A percentile compares a stretch with the other conserved stretches of the same genome.
phyloP scores from a whole-genome alignment of 2,113 vertebrate genomes.

The Gallinago media region DNA sequence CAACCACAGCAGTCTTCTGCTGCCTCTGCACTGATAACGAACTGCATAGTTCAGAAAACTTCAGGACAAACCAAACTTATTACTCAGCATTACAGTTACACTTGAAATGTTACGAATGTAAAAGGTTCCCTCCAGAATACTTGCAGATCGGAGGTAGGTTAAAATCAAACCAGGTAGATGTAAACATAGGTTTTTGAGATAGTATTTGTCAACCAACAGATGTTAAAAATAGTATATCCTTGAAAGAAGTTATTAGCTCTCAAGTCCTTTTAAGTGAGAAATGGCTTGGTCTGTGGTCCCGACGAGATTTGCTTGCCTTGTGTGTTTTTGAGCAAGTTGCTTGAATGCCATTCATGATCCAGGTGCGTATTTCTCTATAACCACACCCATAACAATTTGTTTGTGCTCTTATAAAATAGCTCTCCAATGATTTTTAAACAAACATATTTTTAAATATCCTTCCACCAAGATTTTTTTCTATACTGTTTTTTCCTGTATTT shows the following conservation, averaged over 20 bases:
- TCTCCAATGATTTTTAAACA: not conserved
- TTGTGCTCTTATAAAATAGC: not conserved
- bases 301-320: slow-evolving; percentile 39
- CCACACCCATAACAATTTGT: not conserved
- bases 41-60: slow-evolving; percentile 61
- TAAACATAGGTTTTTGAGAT: slow-evolving; percentile 61
- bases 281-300: slow-evolving; percentile 57
- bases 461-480: slow-evolving; percentile 45
- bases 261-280: slow-evolving; percentile 48
- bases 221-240: slow-evolving; percentile 65
- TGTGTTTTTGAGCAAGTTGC: slow-evolving; percentile 33
- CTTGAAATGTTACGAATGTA: slow-evolving; percentile 78
- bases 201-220: slow-evolving; percentile 59
- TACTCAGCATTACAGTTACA: slow-evolving; percentile 78
- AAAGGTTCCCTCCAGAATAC: slow-evolving; percentile 44
- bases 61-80: slow-evolving; percentile 74
- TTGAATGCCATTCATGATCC: not conserved
- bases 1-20: slow-evolving; percentile 74
- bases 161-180: slow-evolving; percentile 46
- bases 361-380: not conserved
- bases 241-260: slow-evolving; percentile 78
- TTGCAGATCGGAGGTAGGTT: slow-evolving; percentile 52
- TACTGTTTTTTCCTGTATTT: slow-evolving; percentile 55
- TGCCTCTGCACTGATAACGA: slow-evolving; percentile 85
- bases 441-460: not conserved